phyloP scores from a whole-genome alignment of 2,888 invertebrate species.

The Eudasyphora cyanicolor region DNA sequence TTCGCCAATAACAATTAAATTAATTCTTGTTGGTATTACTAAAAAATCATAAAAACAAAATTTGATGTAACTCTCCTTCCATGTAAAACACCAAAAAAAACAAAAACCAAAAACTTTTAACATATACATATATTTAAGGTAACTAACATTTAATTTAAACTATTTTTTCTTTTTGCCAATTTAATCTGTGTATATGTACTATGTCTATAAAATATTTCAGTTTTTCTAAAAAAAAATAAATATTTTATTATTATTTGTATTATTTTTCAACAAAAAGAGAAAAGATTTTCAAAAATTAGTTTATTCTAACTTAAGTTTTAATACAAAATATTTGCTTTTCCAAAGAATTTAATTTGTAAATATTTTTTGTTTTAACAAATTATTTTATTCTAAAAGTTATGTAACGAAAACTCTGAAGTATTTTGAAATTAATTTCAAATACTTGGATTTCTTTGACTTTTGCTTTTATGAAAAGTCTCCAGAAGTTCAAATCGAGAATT shows the following conservation, averaged over 20 bases:
- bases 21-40: not conserved
- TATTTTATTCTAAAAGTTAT: no score
- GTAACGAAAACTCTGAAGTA: not conserved
- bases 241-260: conserved; percentile 38
- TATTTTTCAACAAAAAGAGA: not conserved
- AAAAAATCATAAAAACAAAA: conserved; percentile 26
- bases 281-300: not conserved
- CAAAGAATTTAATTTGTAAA: no score
- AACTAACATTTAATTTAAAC: conserved; percentile 59
- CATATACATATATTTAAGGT: conserved; percentile 59
- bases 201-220: not conserved
- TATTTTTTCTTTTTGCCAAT: conserved; percentile 8
- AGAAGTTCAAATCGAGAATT: not conserved
- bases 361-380: no score
- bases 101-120: conserved; percentile 29
- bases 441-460: conserved; percentile 8
- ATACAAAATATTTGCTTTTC: no score
- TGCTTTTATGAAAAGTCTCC: not conserved
- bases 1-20: not conserved
- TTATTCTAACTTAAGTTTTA: not conserved
- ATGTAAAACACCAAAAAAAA: conserved; percentile 20
- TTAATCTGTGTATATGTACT: conserved; percentile 5
- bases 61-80: conserved; percentile 30
- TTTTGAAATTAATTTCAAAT: not conserved
- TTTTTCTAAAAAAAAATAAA: no score